Evolutionary conservation across 1,140 invertebrate genomes (phyloP), one percentile per base, ranked within the genome.

Genomic region (Eumaeus atala): DNA sequence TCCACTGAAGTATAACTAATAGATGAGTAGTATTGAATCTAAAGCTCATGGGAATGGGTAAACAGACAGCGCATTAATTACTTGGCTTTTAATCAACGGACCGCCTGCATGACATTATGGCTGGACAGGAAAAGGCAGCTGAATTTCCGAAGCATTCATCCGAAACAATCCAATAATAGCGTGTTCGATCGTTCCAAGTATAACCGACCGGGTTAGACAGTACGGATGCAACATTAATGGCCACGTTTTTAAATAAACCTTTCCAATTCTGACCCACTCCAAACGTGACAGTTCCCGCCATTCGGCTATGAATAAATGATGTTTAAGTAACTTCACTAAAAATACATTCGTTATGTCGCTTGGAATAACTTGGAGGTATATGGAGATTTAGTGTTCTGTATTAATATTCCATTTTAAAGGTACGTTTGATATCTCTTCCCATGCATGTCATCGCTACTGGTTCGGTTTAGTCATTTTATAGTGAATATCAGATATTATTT

Each of bases 101-200:
- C 54, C 21, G 21, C 21, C 61, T 56, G 57, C 61, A 65, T 66
- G 67, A 66, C 66, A 77, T 62, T 66, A 67, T 67, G 65, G 62
- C 57, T 70, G 61, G 56, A 68, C 67, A 58, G 54, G 62, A 72
- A 72, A 72, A 76, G 70, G 70, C 71, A 68, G 66, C 67, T 72
- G 72, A 75, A 77, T 72, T 77, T 73, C 72, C 67, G 65, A 67
- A 65, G 69, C 66, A 68, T 70, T 79, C 68, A 53, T 55, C 66
- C 60, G 70, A 74, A 77, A 78, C 73, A 74, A 72, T 77, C 70
- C 77, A 81, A 82, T 77, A 82, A 86, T 84, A 84, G 80, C 68
- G 59, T 58, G 72, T 66, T 77, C 80, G 76, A 86, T 79, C 67
- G 74, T 61, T 74, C 77, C 76, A 64, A 79, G 68, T 84, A 76